Base-by-base conservation (phyloP, 2,888 invertebrate genomes). In the Lasioglossum calceatum region DNA sequence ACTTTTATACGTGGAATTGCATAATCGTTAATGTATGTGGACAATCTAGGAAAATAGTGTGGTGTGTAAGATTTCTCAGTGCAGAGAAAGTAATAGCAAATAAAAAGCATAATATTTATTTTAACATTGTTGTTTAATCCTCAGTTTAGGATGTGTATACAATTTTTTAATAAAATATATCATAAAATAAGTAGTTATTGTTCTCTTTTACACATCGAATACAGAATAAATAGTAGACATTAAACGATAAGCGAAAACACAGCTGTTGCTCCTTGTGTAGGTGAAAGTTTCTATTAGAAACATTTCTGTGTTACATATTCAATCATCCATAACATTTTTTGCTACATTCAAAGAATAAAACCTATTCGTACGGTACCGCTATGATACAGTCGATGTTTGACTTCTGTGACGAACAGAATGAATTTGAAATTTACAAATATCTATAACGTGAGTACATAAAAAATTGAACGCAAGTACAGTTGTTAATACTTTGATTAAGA, bases 121-220 rank as follows among this genome's bases (percentile, higher is more conserved):
- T 95, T 95, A 93, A 94, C 92, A 95, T 94, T 93, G 94, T 95
- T 95, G 93, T 93, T 94, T 91, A 92, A 93, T 93, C 93, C 92
- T 93, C 93, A 91, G 93, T 93, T 89, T 93, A 93, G 91, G 92
- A 93, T 93, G 92, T 94, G 92, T 94, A 94, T 94, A 94, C 89
- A 87, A 78, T 88, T 91, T 91, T 91, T 82, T 90, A 92, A 89
- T 89, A 91, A 91, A 91, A 89, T 87, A 77, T 81, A 87, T 87
- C 75, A 82, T 78, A 84, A 81, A 82, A 77, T 87, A 88, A 64
- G 70, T 54, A 54, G 73, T 10, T 54, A 8, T 44, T 71, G 10
- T 70, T 58, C n/a, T 54, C 42, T 77, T 58, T 36, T 36, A 44
- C 12, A 42, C 23, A 14, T 71, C 12, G n/a, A 71, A 71, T 42